Percentiles rank a stretch among this genome's conserved stretches.
These are phyloP conservation scores for Scalopus aquaticus DNA, from an alignment of 2,113 vertebrate genomes.

Conservation along the genomic window DNA sequence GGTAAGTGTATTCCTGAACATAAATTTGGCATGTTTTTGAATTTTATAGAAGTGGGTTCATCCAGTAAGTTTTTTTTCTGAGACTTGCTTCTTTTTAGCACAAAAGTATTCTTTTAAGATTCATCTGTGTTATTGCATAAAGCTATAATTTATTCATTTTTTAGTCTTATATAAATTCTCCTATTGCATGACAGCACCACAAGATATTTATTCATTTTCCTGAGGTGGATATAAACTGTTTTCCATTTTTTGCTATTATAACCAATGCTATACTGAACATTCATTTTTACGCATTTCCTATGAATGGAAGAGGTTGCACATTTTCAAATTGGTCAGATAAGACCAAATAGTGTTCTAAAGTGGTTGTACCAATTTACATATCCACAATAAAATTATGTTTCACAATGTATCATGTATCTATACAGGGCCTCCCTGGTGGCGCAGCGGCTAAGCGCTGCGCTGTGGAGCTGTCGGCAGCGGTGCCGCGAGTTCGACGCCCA, in stretches of 20 bases:
- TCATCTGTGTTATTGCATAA: neutral
- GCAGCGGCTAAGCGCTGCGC: no score
- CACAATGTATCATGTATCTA: neutral
- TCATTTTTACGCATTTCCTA: neutral
- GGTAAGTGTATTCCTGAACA: neutral
- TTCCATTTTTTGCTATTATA: neutral
- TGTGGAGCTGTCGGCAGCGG: no score
- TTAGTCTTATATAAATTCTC: neutral
- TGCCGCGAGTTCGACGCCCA: no score
- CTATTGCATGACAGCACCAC: neutral
- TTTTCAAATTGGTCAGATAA: slow-evolving; percentile 3
- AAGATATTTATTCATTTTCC: neutral
- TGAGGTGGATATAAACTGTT: neutral
- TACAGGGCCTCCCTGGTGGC: no score
- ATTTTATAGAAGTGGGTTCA: neutral
- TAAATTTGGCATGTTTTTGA: neutral
- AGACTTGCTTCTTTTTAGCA: neutral
- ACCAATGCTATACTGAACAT: neutral
- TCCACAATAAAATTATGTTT: slow-evolving; percentile 6
- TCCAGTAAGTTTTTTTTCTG: neutral
- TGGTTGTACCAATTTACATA: neutral
- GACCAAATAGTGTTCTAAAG: neutral
- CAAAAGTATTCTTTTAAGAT: neutral
- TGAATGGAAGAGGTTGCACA: neutral
- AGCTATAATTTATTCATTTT: neutral